Percentiles rank a stretch among this genome's conserved stretches.
Conservation (phyloP, 2,113 vertebrate species). For the Malurus alboscapulatus region DNA sequence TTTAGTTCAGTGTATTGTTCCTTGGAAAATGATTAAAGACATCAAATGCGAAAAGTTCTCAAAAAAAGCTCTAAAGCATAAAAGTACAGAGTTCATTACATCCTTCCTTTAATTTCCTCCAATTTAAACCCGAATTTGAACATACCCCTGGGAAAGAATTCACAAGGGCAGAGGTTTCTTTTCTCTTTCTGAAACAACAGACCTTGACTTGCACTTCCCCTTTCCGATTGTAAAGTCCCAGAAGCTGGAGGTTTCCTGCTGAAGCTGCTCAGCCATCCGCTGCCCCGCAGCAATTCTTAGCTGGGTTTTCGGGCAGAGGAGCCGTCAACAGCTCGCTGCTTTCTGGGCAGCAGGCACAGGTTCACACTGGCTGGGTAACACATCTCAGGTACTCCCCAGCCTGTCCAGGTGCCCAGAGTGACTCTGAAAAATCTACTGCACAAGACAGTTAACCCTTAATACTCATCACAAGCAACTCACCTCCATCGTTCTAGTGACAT, state of each 20-base stretch:
- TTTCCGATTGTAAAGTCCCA: neutral
- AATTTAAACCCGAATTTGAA: neutral
- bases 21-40: neutral
- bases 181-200: neutral
- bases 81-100: neutral
- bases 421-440: neutral
- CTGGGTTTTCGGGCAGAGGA: neutral
- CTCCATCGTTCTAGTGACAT: neutral
- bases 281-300: neutral
- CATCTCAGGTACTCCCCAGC: neutral
- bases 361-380: neutral
- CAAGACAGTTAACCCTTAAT: neutral
- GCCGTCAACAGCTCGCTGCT: neutral
- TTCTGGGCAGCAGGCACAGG: neutral
- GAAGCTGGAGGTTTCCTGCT: neutral
- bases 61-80: neutral
- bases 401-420: neutral
- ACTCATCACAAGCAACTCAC: neutral
- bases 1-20: neutral
- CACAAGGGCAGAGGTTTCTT: neutral
- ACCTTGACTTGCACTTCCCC: neutral
- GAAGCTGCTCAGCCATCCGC: neutral
- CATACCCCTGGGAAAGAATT: neutral
- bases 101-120: neutral
- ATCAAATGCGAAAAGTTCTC: neutral